A percentile compares a stretch with the other conserved stretches of the same genome.
phyloP scores from a whole-genome alignment of 2,888 invertebrate species.

The Euclidia mi region DNA sequence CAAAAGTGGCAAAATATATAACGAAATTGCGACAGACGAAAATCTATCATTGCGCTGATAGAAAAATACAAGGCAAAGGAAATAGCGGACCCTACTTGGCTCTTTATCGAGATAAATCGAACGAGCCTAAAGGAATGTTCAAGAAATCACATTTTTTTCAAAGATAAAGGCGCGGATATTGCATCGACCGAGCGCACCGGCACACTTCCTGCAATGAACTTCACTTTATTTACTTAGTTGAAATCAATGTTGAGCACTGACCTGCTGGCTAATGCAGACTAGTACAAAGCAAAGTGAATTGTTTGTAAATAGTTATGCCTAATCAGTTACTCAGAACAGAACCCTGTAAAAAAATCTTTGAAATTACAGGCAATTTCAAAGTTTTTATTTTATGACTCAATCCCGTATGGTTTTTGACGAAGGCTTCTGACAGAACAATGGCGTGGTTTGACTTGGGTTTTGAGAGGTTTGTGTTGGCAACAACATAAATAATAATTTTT shows the following conservation, averaged over 20 bases:
- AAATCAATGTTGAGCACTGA: constrained; percentile 38
- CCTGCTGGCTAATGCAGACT: constrained; percentile 10
- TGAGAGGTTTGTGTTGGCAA: too few relatives aligned
- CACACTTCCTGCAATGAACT: constrained; percentile 55
- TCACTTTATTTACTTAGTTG: constrained; percentile 60
- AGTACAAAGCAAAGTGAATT: constrained; percentile 4
- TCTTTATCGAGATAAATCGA: constrained; percentile 37
- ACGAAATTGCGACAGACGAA: neutral
- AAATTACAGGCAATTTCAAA: constrained; percentile 56
- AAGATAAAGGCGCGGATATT: constrained; percentile 68
- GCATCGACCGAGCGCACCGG: constrained; percentile 58
- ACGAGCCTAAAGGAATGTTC: constrained; percentile 42
- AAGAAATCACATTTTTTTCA: constrained; percentile 51
- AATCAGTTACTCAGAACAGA: too few relatives aligned
- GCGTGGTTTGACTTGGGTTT: too few relatives aligned
- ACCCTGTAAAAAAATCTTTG: too few relatives aligned
- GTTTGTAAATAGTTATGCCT: too few relatives aligned
- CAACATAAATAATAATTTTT: too few relatives aligned
- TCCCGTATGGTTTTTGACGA: constrained; percentile 45
- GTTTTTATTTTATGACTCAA: constrained; percentile 46
- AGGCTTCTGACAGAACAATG: constrained; percentile 35
- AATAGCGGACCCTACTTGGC: constrained; percentile 39
- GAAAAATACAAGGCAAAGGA: constrained; percentile 31
- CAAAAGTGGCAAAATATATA: neutral
- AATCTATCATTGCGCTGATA: constrained; percentile 10